Evolutionary conservation across 2,113 vertebrate genomes (phyloP).

Genomic region (Ivindomyrus marchei): DNA sequence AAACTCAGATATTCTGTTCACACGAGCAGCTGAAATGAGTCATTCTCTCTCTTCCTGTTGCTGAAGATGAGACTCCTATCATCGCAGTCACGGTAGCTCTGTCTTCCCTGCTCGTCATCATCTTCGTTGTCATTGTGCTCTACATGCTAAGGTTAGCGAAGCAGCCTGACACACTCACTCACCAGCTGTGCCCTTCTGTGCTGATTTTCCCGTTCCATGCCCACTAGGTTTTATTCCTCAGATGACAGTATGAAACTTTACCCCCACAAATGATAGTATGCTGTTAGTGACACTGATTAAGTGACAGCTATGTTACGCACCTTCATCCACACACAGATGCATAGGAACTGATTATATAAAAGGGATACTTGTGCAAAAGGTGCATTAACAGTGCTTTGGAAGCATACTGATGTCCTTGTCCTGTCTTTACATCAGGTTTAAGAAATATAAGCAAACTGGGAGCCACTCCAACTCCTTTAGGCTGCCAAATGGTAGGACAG

Average conservation of each 20-base stretch:
- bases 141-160: constrained; percentile 90
- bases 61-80: constrained; percentile 78
- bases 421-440: constrained; percentile 69
- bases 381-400: background rate
- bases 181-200: background rate
- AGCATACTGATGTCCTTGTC: background rate
- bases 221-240: background rate
- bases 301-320: background rate
- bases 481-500: constrained; percentile 83
- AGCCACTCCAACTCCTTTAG: constrained; percentile 96
- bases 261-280: background rate
- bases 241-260: background rate
- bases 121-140: constrained; percentile 96
- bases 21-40: background rate
- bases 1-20: background rate
- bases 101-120: constrained; percentile 90
- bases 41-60: background rate
- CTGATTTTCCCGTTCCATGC: background rate
- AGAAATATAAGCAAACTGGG: constrained; percentile 96
- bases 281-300: background rate
- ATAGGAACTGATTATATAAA: background rate
- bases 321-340: background rate
- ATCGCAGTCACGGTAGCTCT: constrained; percentile 95
- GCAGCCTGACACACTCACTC: background rate
- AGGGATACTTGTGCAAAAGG: background rate